Conservation (phyloP, 2,113 vertebrate species). For the Gallinago paraguaiae region DNA sequence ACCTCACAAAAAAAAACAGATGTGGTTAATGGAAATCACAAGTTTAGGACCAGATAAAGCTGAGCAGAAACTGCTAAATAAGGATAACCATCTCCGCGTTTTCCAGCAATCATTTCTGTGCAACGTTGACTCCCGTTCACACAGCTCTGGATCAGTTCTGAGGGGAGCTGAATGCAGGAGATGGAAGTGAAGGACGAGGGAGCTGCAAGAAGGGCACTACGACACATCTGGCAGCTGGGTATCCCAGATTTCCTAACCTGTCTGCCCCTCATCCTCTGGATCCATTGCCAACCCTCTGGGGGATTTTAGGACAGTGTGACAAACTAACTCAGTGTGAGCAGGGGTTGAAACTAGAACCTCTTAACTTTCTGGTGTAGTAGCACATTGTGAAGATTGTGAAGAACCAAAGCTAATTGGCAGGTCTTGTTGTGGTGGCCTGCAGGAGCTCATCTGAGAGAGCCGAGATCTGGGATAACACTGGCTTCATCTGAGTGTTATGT, state of each 20-base stretch:
- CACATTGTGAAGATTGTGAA: not conserved
- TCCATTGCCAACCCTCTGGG: constrained; percentile 67
- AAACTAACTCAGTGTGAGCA: not conserved
- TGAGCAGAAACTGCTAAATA: not conserved
- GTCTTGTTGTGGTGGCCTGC: rapidly evolving
- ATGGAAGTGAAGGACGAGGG: constrained; percentile 63
- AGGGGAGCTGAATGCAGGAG: constrained; percentile 72
- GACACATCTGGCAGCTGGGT: constrained; percentile 53
- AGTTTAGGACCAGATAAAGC: not conserved
- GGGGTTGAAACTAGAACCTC: not conserved
- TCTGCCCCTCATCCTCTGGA: constrained; percentile 71
- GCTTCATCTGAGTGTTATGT: not conserved
- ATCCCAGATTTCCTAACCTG: constrained; percentile 75
- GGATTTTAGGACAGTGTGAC: constrained; percentile 62
- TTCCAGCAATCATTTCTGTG: constrained; percentile 76
- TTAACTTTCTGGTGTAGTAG: not conserved
- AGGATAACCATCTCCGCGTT: not conserved
- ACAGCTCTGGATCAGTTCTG: constrained; percentile 64
- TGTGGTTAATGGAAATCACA: not conserved
- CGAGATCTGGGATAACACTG: not conserved
- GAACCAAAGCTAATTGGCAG: not conserved
- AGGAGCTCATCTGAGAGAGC: not conserved
- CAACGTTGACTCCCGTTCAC: constrained; percentile 59
- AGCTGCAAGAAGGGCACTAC: constrained; percentile 41
- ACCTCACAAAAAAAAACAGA: constrained; percentile 20